These are phyloP conservation scores for Turritopsis rubra DNA, from an alignment of 30 jellyfish, hydroid and myxozoan genomes.

Conservation along the genomic window DNA sequence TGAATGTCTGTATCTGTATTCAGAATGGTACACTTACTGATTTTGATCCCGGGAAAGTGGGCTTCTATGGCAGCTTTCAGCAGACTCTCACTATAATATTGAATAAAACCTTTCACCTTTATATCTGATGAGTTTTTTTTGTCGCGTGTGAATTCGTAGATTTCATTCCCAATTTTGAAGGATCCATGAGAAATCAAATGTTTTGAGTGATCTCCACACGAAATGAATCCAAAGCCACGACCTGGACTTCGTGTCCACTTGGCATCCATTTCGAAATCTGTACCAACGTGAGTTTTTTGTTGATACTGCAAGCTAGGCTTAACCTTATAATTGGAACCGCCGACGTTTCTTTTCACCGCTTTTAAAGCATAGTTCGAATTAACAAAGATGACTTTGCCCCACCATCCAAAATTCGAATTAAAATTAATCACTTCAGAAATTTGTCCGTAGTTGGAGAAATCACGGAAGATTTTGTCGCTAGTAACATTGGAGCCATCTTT, in stretches of 20 bases:
- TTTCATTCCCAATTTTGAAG: not conserved
- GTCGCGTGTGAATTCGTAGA: not conserved
- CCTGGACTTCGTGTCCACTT: not conserved
- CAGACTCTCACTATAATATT: not conserved
- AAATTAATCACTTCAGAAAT: not conserved
- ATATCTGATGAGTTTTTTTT: no score
- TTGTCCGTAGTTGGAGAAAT: not conserved
- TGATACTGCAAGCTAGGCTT: not conserved
- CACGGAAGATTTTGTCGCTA: not conserved
- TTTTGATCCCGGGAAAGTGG: not conserved
- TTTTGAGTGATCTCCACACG: not conserved
- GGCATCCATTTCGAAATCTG: not conserved
- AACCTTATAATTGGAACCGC: not conserved
- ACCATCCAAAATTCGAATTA: not conserved
- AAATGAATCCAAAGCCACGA: not conserved
- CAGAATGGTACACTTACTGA: not conserved
- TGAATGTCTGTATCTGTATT: not conserved
- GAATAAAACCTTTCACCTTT: not conserved
- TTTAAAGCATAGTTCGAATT: not conserved
- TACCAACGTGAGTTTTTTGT: not conserved
- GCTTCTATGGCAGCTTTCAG: not conserved
- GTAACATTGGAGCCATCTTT: not conserved
- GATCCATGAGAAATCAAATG: not conserved
- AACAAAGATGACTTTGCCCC: not conserved
- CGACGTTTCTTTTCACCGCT: not conserved